phyloP scores from a whole-genome alignment of 2,888 invertebrate species.

The Oasisia sp. region DNA sequence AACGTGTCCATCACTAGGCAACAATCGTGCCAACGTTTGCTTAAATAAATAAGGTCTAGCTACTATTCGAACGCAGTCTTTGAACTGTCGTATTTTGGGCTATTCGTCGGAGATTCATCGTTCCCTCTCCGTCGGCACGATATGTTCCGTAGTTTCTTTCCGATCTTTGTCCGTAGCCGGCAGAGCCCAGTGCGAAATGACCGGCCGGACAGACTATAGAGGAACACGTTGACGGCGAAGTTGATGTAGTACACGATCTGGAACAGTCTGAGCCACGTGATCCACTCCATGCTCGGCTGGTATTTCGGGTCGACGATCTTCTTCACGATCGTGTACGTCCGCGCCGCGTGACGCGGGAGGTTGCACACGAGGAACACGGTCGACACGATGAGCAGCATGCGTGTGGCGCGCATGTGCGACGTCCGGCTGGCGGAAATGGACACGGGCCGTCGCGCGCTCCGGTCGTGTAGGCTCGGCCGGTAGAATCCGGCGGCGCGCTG shows the following conservation, averaged over 20 bases:
- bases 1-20: not conserved
- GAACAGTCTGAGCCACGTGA: constrained; percentile 27
- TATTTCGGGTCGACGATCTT: constrained; percentile 21
- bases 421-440: constrained; percentile 23
- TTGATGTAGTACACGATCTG: constrained; percentile 33
- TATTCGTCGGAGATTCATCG: not conserved
- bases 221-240: constrained; percentile 34
- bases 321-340: constrained; percentile 30
- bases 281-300: constrained; percentile 25
- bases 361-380: constrained; percentile 40
- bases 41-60: not conserved
- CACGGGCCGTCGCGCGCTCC: not conserved
- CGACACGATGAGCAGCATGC: constrained; percentile 37
- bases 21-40: not conserved
- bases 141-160: not conserved
- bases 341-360: constrained; percentile 34
- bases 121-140: not conserved
- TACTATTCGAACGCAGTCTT: not conserved
- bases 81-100: not conserved
- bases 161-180: constrained; percentile 14
- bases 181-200: constrained; percentile 32
- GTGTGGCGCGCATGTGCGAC: constrained; percentile 38
- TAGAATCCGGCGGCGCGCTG: not conserved
- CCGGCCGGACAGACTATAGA: constrained; percentile 34
- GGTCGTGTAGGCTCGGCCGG: not conserved